A percentile compares a stretch with the other conserved stretches of the same genome.
Conservation (phyloP, 2,797 vertebrate species). For the Synaphobranchus kaupii region DNA sequence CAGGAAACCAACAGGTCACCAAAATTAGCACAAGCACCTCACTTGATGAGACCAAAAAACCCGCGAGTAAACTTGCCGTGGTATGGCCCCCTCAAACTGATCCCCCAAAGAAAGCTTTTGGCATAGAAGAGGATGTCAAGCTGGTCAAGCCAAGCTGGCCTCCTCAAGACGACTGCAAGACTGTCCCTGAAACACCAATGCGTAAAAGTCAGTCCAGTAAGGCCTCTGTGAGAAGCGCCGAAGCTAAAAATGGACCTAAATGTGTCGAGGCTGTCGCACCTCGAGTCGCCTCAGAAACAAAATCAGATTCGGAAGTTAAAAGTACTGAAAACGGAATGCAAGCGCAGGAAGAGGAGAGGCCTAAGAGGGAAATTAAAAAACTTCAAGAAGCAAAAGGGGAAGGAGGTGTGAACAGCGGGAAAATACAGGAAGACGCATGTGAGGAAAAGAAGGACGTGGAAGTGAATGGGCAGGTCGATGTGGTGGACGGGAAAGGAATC, state of each 20-base stretch:
- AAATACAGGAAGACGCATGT: constrained; percentile 36
- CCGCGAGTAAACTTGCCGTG: constrained; percentile 82
- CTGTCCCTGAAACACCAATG: constrained; percentile 62
- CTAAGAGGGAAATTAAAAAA: constrained; percentile 31
- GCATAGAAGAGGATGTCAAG: constrained; percentile 80
- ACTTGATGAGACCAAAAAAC: constrained; percentile 70
- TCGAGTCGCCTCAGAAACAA: neutral
- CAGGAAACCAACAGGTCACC: constrained; percentile 52
- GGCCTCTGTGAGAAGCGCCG: constrained; percentile 58
- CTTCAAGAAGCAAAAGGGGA: constrained; percentile 10
- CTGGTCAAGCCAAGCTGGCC: constrained; percentile 89
- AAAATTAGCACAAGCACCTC: constrained; percentile 50
- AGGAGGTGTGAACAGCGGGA: constrained; percentile 46
- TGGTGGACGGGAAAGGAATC: constrained; percentile 33
- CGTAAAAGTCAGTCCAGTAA: constrained; percentile 65
- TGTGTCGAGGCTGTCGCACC: neutral
- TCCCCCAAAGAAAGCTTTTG: constrained; percentile 74
- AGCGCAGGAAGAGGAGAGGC: neutral
- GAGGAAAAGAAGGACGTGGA: constrained; percentile 36
- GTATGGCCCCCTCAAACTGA: constrained; percentile 87
- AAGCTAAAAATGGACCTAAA: constrained; percentile 34
- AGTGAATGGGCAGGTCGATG: constrained; percentile 51
- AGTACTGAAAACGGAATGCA: neutral
- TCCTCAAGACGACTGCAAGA: constrained; percentile 71
- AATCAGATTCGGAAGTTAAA: neutral